Conservation (phyloP, 1,140 invertebrate species). For the Neodiprion lecontei region DNA sequence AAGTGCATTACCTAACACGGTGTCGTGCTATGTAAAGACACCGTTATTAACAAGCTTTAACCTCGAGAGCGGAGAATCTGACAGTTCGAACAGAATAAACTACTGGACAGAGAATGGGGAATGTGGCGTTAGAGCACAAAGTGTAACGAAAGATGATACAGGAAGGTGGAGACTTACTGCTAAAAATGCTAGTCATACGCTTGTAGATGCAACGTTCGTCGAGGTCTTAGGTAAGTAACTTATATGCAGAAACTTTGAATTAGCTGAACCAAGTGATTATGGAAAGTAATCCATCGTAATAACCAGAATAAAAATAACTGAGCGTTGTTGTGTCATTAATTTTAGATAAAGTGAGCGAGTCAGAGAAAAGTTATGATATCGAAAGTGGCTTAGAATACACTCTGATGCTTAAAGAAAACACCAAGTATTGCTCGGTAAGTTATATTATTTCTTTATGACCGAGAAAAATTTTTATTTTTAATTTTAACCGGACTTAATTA, state of each 20-base stretch:
- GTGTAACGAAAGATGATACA: conserved; percentile 1
- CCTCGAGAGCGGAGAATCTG: conserved; percentile 5
- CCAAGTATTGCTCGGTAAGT: not conserved
- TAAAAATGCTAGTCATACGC: not conserved
- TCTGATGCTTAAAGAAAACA: not conserved
- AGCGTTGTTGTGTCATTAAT: not conserved
- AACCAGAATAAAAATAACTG: no score
- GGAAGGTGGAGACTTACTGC: conserved; percentile 18
- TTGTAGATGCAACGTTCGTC: conserved; percentile 1
- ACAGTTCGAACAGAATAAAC: conserved; percentile 11
- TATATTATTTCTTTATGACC: no score
- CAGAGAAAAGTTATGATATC: not conserved
- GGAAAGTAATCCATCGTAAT: no score
- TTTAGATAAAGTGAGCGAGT: not conserved
- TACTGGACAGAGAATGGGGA: conserved; percentile 14
- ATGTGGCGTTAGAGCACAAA: not conserved
- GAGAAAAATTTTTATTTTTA: no score
- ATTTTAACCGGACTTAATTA: no score
- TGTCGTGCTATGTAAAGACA: not conserved
- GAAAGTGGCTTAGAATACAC: conserved; percentile 3
- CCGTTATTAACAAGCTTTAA: not conserved
- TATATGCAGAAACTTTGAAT: not conserved
- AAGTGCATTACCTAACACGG: not conserved
- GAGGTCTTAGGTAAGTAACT: conserved; percentile 10
- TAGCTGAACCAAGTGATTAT: not conserved